Evolutionary conservation across 2,113 vertebrate genomes (phyloP).

Genomic region (Anarrhichthys ocellatus): DNA sequence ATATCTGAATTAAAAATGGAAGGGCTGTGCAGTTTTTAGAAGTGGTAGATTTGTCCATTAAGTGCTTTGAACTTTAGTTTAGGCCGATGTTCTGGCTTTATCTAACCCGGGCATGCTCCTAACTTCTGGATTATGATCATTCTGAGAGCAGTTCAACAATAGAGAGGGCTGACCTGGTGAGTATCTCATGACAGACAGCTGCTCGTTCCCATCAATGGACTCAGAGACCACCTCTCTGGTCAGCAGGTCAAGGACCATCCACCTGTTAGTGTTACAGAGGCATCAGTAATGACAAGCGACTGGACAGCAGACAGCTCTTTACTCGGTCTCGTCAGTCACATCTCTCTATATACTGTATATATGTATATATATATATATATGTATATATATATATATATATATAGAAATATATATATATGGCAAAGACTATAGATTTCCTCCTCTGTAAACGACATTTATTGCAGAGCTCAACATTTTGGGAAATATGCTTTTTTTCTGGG

Average conservation of each 20-base stretch:
- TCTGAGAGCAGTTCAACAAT: neutral
- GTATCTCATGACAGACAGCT: constrained; percentile 92
- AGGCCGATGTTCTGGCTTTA: neutral
- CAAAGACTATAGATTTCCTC: neutral
- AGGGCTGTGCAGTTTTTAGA: too few species aligned
- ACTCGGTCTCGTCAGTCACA: neutral
- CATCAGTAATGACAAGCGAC: neutral
- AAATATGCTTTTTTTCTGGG: neutral
- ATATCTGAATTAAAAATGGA: too few species aligned
- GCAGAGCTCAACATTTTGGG: neutral
- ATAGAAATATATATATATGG: too few species aligned
- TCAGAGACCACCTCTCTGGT: constrained; percentile 85
- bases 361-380: too few species aligned
- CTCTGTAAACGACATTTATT: neutral
- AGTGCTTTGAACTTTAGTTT: neutral
- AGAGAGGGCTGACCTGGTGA: constrained; percentile 86
- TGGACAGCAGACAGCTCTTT: neutral
- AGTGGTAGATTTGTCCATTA: neutral
- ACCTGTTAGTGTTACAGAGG: constrained; percentile 76
- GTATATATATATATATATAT: too few species aligned
- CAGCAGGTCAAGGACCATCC: constrained; percentile 89
- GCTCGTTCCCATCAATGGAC: constrained; percentile 89
- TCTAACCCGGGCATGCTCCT: neutral
- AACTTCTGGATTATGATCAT: neutral
- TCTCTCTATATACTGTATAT: too few species aligned